Evolutionary conservation across 1,140 invertebrate species (phyloP), one percentile per base, ranked within the genome.

Genomic region (Harlomillsia oculata): DNA sequence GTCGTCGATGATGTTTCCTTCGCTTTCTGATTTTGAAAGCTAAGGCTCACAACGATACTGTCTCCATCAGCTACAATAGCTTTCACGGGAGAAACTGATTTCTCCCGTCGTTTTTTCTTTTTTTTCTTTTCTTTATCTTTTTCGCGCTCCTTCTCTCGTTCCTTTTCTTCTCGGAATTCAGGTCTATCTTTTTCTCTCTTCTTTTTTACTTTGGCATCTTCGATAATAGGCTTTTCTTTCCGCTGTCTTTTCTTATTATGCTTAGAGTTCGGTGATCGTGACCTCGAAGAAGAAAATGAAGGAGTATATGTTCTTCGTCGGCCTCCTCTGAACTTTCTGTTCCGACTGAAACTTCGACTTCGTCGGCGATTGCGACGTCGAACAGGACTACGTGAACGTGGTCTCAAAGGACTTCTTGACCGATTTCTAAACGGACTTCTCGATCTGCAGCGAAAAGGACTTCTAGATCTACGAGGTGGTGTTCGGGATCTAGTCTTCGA

Each of bases 51-150:
- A 28, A 91, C 75, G 51, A 93, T 92, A 68, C 90, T 91, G 71
- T 91, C 87, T 4, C 89, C 89, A 23, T 87, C 89, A 0, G 88
- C 85, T 67, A 90, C 91, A 0, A 93, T 87, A 72, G 91, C 88
- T 70, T 93, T 93, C 0, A 82, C 84, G 1, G 85, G 84, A 3
- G 77, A 73, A 0, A 79, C 77, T 0, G 76, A 76, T 51, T 76
- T 74, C 21, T 77, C 74, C 34, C 75, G 68, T 48, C 75, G 72
- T 29, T 69, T 72, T 62, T 76, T 81, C 61, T 69, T 76, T 59
- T 74, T 77, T 57, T 68, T 68, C 56, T 69, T 69, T 45, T 61
- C 59, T 54, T 61, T 62, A 25, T 65, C 70, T 76, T 66, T 67
- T 74, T 70, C 65, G 37, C 55, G 28, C 34, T 26, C 28, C 67